phyloP scores from a whole-genome alignment of 2,797 vertebrate genomes.

The Crocidura indochinensis region DNA sequence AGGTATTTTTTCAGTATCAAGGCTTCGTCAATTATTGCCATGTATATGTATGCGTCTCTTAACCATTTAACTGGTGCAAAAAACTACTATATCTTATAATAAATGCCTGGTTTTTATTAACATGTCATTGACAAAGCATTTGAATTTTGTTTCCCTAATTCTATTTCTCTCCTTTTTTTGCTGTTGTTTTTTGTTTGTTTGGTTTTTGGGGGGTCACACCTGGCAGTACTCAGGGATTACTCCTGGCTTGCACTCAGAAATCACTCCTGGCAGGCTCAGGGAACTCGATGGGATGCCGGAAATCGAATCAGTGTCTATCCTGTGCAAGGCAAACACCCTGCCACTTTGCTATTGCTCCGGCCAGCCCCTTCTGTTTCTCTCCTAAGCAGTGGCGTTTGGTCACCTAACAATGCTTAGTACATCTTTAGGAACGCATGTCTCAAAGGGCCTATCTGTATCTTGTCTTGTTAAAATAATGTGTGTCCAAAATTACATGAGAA shows the following conservation, averaged over 20 bases:
- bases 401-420: not conserved
- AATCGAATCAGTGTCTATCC: too few species aligned
- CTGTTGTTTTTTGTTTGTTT: too few species aligned
- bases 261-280: too few species aligned
- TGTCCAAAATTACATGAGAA: constrained; percentile 28
- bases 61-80: constrained; percentile 21
- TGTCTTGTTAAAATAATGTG: not conserved
- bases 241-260: too few species aligned
- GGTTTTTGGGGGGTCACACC: too few species aligned
- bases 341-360: too few species aligned
- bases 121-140: not conserved
- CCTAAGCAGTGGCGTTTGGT: not conserved
- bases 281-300: too few species aligned
- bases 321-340: too few species aligned
- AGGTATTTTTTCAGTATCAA: constrained; percentile 8
- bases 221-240: too few species aligned
- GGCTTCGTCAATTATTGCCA: not conserved
- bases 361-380: constrained; percentile 44
- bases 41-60: not conserved
- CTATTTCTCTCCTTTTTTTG: too few species aligned
- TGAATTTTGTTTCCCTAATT: not conserved
- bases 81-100: not conserved
- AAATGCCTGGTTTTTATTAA: not conserved
- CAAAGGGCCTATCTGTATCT: not conserved
- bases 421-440: constrained; percentile 23